Conservation (phyloP, 2,888 invertebrate species). For the Acleris literana region DNA sequence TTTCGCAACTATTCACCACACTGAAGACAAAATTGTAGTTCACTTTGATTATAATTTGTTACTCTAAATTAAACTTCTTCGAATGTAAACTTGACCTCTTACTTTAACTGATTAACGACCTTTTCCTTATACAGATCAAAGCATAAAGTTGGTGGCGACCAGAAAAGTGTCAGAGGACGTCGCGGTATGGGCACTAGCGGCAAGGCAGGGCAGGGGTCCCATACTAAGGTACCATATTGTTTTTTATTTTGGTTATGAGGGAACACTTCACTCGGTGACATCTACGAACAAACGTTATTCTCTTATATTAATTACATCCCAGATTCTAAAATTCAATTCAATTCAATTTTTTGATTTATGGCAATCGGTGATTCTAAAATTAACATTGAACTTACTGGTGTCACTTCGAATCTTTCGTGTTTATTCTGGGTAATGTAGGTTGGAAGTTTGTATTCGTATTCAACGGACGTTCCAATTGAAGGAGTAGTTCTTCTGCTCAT, state of each 20-base stretch:
- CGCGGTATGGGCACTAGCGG: conserved; percentile 43
- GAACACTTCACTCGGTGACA: neutral
- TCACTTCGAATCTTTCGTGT: too few relatives aligned
- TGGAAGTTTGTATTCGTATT: too few relatives aligned
- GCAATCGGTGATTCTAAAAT: too few relatives aligned
- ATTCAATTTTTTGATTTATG: too few relatives aligned
- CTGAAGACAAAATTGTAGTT: conserved; percentile 41
- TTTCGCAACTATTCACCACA: conserved; percentile 55
- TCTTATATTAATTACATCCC: too few relatives aligned
- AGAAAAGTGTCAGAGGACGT: conserved; percentile 49
- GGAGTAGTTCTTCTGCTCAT: too few relatives aligned
- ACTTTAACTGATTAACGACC: conserved; percentile 51
- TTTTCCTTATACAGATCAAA: conserved; percentile 49
- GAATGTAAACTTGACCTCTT: conserved; percentile 29
- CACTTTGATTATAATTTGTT: too few relatives aligned
- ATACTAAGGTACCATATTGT: neutral
- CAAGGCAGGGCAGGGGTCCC: conserved; percentile 1
- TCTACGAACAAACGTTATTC: neutral
- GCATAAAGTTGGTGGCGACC: conserved; percentile 49
- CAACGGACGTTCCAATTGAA: too few relatives aligned
- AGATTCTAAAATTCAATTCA: too few relatives aligned
- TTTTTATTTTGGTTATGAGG: neutral
- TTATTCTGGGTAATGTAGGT: too few relatives aligned
- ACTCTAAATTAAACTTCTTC: neutral
- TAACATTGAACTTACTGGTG: too few relatives aligned